phyloP scores from a whole-genome alignment of 2,888 invertebrate species.

The Meiosimyza platycephala region DNA sequence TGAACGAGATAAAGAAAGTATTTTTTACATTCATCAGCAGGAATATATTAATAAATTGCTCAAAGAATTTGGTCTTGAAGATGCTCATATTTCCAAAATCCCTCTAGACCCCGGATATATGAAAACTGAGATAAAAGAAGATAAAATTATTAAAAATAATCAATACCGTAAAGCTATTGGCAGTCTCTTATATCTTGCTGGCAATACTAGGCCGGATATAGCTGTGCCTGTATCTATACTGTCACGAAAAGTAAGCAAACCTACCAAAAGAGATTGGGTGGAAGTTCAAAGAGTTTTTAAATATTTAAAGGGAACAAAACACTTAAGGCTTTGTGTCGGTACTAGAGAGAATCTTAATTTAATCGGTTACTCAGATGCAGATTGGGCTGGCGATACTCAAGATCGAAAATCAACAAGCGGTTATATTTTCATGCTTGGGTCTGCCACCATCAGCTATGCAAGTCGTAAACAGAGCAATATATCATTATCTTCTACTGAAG shows the following conservation, averaged over 20 bases:
- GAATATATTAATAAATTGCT: background rate
- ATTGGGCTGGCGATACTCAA: conserved; percentile 28
- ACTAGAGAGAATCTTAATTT: background rate
- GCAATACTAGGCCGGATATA: conserved; percentile 29
- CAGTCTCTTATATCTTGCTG: conserved; percentile 23
- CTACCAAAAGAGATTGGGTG: conserved; percentile 10
- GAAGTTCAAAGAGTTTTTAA: conserved; percentile 13
- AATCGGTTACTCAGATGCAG: conserved; percentile 17
- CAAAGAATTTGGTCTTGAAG: background rate
- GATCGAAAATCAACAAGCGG: conserved; percentile 26
- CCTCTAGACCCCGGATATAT: conserved; percentile 32
- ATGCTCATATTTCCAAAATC: conserved; percentile 8
- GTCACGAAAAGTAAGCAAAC: conserved; percentile 22
- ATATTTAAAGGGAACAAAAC: conserved; percentile 15
- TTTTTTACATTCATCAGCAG: conserved; percentile 20
- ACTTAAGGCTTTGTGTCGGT: conserved; percentile 3
- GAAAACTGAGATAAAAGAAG: background rate
- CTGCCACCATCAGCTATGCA: conserved; percentile 18
- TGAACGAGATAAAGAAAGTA: background rate
- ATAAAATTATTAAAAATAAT: background rate
- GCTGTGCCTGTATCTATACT: conserved; percentile 18
- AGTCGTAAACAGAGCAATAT: background rate
- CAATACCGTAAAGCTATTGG: background rate
- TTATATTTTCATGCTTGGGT: conserved; percentile 10
- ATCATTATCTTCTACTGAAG: background rate